Evolutionary conservation across 1,140 invertebrate species (phyloP).

Genomic region (Pollicipes pollicipes): DNA sequence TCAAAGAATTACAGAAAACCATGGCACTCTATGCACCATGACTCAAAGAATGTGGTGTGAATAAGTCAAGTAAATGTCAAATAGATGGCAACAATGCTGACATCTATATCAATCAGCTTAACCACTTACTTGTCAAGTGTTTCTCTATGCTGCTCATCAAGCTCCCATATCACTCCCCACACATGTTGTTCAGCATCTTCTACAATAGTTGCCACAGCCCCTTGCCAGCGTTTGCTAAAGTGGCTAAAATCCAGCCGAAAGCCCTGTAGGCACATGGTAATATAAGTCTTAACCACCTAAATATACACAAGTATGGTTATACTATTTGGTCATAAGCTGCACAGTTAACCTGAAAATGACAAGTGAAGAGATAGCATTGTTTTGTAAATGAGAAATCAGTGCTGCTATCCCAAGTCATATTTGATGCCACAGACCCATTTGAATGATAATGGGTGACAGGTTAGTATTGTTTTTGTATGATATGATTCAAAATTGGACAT

Average conservation of each 20-base stretch:
- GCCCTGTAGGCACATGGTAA: conserved; percentile 29
- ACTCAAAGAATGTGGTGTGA: not conserved
- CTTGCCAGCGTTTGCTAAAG: conserved; percentile 49
- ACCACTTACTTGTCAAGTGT: conserved; percentile 42
- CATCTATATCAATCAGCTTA: not conserved
- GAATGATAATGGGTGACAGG: too few species aligned
- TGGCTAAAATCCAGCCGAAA: conserved; percentile 50
- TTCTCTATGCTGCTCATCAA: conserved; percentile 39
- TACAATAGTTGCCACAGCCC: conserved; percentile 52
- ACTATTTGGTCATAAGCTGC: too few species aligned
- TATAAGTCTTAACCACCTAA: too few species aligned
- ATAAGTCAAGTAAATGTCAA: not conserved
- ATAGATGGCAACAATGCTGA: not conserved
- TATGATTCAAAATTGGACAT: too few species aligned
- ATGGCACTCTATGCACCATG: conserved; percentile 6
- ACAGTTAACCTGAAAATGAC: too few species aligned
- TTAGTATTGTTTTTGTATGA: too few species aligned
- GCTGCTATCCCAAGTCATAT: too few species aligned
- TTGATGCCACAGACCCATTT: too few species aligned
- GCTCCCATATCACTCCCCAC: conserved; percentile 63
- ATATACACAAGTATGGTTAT: too few species aligned
- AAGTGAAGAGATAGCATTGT: too few species aligned
- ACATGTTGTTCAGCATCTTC: conserved; percentile 36
- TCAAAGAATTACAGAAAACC: not conserved
- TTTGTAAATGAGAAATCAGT: too few species aligned